phyloP scores from a whole-genome alignment of 2,113 vertebrate genomes.

The Rattus rattus region DNA sequence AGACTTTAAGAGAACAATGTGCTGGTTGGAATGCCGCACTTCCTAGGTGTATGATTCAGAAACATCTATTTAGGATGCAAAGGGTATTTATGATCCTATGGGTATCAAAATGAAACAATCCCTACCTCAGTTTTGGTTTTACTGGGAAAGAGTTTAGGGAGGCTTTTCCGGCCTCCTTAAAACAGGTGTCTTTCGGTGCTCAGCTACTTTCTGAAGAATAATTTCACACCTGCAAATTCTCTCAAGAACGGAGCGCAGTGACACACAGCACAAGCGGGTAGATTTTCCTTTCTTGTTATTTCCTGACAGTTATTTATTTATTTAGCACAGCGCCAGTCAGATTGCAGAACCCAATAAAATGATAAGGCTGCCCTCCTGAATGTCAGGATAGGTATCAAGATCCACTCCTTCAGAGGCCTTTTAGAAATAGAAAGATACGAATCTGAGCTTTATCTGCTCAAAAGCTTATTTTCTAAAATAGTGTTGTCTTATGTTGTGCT shows the following conservation, averaged over 20 bases:
- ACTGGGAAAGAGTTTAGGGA: background rate
- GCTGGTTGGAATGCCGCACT: background rate
- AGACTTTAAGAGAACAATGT: background rate
- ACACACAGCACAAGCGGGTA: constrained; percentile 40
- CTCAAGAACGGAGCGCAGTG: constrained; percentile 23
- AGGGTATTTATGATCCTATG: background rate
- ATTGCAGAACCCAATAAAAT: constrained; percentile 66
- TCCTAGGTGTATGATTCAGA: background rate
- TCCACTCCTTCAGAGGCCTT: background rate
- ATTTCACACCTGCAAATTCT: constrained; percentile 63
- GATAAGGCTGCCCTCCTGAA: constrained; percentile 62
- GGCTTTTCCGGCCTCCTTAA: constrained; percentile 7
- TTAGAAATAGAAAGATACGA: constrained; percentile 77
- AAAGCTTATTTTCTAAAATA: constrained; percentile 71
- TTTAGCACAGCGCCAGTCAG: background rate
- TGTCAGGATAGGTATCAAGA: constrained; percentile 55
- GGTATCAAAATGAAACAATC: background rate
- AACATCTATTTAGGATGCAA: background rate
- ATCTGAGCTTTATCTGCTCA: constrained; percentile 64
- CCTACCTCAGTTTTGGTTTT: background rate
- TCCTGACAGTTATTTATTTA: constrained; percentile 44
- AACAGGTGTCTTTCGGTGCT: constrained; percentile 3
- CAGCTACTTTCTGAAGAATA: constrained; percentile 44
- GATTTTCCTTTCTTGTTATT: constrained; percentile 67
- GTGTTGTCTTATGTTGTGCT: constrained; percentile 42